phyloP scores from a whole-genome alignment of 1,140 invertebrate species.

The Colletes latitarsis region DNA sequence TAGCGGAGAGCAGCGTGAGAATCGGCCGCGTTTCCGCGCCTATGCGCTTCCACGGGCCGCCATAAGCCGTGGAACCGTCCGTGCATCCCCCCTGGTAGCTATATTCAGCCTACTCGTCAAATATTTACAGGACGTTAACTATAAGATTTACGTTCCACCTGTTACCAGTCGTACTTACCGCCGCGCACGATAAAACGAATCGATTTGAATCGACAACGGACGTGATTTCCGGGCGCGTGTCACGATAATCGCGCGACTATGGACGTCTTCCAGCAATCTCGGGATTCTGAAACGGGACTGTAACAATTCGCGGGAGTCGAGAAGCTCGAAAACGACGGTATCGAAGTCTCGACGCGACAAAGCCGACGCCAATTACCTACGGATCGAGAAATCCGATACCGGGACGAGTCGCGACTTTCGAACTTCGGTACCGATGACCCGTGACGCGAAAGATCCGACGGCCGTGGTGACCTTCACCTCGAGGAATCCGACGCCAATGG shows the following conservation, averaged over 20 bases:
- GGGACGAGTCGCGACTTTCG: too few relatives aligned
- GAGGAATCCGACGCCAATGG: too few relatives aligned
- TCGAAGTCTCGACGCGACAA: too few relatives aligned
- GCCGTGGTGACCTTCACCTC: too few relatives aligned
- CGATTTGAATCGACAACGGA: not conserved
- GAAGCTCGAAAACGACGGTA: too few relatives aligned
- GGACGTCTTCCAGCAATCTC: not conserved
- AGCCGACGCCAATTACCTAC: too few relatives aligned
- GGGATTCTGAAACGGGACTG: not conserved
- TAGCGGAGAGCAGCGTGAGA: slow-evolving; percentile 10
- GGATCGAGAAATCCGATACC: too few relatives aligned
- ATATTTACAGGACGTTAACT: slow-evolving; percentile 60
- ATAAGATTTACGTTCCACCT: slow-evolving; percentile 66
- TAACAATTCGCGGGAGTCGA: too few relatives aligned
- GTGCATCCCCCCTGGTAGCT: slow-evolving; percentile 7
- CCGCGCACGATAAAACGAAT: not conserved
- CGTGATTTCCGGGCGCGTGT: not conserved
- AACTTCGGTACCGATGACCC: too few relatives aligned
- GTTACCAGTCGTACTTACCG: slow-evolving; percentile 33
- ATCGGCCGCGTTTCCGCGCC: not conserved
- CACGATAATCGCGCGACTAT: too few relatives aligned
- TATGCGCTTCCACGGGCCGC: not conserved
- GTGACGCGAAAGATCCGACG: too few relatives aligned
- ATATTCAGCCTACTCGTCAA: slow-evolving; percentile 37
- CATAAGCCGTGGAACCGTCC: slow-evolving; percentile 14